Evolutionary conservation across 2,888 invertebrate species (phyloP).

Genomic region (Netelia fuscicornis): DNA sequence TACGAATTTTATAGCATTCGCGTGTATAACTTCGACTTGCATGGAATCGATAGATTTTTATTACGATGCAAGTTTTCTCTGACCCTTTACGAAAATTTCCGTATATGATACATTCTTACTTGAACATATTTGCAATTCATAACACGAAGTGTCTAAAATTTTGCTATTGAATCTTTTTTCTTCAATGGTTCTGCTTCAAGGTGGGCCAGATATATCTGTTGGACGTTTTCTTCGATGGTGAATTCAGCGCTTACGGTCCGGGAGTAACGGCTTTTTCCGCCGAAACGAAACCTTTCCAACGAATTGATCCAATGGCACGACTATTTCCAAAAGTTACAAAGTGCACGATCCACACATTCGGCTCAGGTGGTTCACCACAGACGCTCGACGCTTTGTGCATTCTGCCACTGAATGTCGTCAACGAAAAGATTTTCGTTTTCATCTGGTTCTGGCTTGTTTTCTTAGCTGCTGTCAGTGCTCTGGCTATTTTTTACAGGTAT

Average conservation of each 20-base stretch:
- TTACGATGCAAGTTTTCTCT: not conserved
- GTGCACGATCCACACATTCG: slow-evolving; percentile 87
- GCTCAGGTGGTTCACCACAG: slow-evolving; percentile 87
- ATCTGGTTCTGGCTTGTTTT: slow-evolving; percentile 91
- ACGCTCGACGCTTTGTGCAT: slow-evolving; percentile 89
- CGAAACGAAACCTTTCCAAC: slow-evolving; percentile 84
- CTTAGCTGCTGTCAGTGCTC: slow-evolving; percentile 87
- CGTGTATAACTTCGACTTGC: not conserved
- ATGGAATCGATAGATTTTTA: not conserved
- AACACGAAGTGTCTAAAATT: not conserved
- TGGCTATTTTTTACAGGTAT: slow-evolving; percentile 89
- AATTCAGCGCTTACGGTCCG: slow-evolving; percentile 88
- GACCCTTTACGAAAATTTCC: not conserved
- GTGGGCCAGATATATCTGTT: slow-evolving; percentile 89
- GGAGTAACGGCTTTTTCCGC: slow-evolving; percentile 85
- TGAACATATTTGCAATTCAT: not conserved
- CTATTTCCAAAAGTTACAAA: slow-evolving; percentile 90
- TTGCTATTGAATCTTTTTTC: not conserved
- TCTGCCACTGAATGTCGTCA: slow-evolving; percentile 91
- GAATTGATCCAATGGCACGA: slow-evolving; percentile 89
- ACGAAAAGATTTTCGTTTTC: slow-evolving; percentile 92
- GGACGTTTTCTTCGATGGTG: slow-evolving; percentile 88
- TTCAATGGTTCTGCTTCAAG: slow-evolving; percentile 81
- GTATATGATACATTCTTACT: not conserved
- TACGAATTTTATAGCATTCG: not conserved